Evolutionary conservation across 1,140 invertebrate genomes (phyloP), one percentile per base, ranked within the genome.

Genomic region (Ceratosolen solmsi): DNA sequence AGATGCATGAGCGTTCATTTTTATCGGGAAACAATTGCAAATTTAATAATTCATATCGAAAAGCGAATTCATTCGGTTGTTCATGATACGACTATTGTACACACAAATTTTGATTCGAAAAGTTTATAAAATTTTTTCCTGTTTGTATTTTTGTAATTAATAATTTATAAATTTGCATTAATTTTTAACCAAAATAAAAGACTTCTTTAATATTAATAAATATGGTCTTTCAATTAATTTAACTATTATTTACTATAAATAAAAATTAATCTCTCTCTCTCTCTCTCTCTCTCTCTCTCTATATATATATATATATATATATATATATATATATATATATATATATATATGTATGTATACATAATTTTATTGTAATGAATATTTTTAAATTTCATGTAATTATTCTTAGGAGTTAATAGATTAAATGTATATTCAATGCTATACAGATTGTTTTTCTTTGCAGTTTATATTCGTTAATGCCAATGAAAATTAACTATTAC

Each of bases 131-230:
- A 46, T 60, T 36, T 65, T 63, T 65, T 51, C 58, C 71, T 25
- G 49, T 81, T 81, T 65, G 70, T 80, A 80, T 74, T 80, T 75
- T 81, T 70, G n/a, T 75, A 75, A 75, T 68, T 75, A 51, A 74
- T 74, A 56, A 79, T 79, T 79, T 79, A 73, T 80, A 60, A 80
- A 80, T 73, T 73, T 73, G 51, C 68, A 72, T 80, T 80, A 0
- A 63, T 60, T 73, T 63, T 73, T 36, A 72, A 73, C 38, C 38
- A 9, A 63, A 80, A 80, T 80, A 80, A 80, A 80, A 73, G 51
- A 80, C 70, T 80, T 80, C 41, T 73, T 80, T 80, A 73, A 80
- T 80, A 73, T 63, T 80, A 63, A 54, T 71, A 11, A 56, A 27
- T 51, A 11, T 49, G 30, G 5, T 20, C 33, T 63, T 20, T 63